Percentiles rank a stretch among this genome's conserved stretches.
Conservation (phyloP, 2,888 invertebrate genomes). For the Erpobdella octoculata region DNA sequence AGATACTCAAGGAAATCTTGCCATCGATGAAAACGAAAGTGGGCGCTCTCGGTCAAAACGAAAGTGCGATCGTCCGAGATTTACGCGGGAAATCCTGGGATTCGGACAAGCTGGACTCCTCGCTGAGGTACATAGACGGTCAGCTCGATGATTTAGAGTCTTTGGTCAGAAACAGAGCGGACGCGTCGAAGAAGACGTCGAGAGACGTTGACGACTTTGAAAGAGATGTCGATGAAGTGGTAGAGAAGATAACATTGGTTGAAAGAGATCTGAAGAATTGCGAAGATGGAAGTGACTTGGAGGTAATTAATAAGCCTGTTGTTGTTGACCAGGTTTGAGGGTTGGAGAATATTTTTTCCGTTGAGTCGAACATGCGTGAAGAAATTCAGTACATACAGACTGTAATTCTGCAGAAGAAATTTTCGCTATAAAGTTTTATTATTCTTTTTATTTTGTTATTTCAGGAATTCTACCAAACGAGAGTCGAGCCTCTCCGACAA, state of each 20-base stretch:
- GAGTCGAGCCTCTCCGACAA: not conserved
- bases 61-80: not conserved
- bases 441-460: not conserved
- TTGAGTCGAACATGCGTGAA: too few species aligned
- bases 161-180: slow-evolving; percentile 4
- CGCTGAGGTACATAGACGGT: not conserved
- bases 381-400: too few species aligned
- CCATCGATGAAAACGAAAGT: slow-evolving; percentile 10
- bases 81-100: slow-evolving; percentile 6
- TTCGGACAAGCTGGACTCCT: not conserved
- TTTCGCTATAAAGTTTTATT: not conserved
- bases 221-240: not conserved
- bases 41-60: not conserved
- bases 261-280: not conserved
- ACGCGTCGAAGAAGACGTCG: not conserved
- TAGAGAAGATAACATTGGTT: not conserved
- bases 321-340: not conserved
- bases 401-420: not conserved
- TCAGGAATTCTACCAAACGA: not conserved
- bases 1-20: not conserved
- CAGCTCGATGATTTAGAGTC: not conserved
- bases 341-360: not conserved
- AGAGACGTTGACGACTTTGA: not conserved
- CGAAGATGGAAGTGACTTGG: not conserved
- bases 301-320: not conserved